Conservation (phyloP, 2,797 vertebrate species). For the Novumbra hubbsi region DNA sequence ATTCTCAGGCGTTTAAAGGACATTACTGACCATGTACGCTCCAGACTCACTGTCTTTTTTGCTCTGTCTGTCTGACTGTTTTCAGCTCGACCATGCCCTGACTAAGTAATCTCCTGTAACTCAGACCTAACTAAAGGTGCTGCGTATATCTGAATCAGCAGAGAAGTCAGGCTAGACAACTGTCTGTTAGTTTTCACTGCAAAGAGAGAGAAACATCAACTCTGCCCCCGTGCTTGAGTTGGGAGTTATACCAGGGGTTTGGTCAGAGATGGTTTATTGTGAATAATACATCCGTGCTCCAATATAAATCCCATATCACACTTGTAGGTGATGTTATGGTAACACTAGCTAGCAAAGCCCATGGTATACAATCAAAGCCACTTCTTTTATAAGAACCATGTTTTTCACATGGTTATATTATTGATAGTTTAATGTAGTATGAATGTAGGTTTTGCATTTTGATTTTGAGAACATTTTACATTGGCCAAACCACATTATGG, state of each 20-base stretch:
- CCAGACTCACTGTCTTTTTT: neutral
- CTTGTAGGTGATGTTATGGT: no score
- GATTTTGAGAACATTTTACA: no score
- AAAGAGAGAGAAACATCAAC: neutral
- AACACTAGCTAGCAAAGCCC: no score
- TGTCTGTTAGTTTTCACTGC: neutral
- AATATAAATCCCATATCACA: no score
- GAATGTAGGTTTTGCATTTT: no score
- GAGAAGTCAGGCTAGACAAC: constrained; percentile 16
- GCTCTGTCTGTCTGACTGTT: constrained; percentile 6
- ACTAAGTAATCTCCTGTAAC: neutral
- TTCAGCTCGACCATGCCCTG: neutral
- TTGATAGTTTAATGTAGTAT: no score
- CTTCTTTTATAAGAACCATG: no score
- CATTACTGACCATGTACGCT: neutral
- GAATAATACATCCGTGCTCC: no score
- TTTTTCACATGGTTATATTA: no score
- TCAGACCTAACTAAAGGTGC: constrained; percentile 18
- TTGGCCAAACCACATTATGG: no score
- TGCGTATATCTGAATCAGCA: constrained; percentile 41
- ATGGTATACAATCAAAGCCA: no score
- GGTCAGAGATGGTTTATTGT: neutral
- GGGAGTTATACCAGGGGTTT: neutral
- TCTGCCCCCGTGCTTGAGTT: neutral
- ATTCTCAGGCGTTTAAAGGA: neutral